These are phyloP conservation scores for Ectropis crepuscularia DNA, from an alignment of 2,888 invertebrate species.

Conservation along the genomic window DNA sequence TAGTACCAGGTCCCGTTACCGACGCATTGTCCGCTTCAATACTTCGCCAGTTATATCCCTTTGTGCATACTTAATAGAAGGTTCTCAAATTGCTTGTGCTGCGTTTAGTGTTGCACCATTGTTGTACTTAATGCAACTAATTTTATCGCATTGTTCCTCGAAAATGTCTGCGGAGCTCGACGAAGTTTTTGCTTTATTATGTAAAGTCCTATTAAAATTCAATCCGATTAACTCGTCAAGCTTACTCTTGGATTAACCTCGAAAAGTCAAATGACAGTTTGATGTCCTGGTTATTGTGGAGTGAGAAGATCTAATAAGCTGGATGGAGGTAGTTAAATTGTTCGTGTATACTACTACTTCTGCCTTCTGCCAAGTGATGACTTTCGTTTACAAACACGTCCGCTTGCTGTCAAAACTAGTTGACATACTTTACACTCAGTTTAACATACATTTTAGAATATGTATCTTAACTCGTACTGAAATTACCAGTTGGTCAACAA, in stretches of 20 bases:
- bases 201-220: conserved; percentile 16
- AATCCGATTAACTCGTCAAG: conserved; percentile 25
- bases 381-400: conserved; percentile 31
- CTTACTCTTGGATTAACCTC: conserved; percentile 19
- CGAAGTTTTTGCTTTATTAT: conserved; percentile 10
- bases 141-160: conserved; percentile 20
- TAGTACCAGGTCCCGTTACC: conserved; percentile 79
- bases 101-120: conserved; percentile 58
- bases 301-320: conserved; percentile 32
- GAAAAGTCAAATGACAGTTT: conserved; percentile 25
- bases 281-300: conserved; percentile 33
- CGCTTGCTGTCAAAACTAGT: conserved; percentile 31
- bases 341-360: conserved; percentile 36
- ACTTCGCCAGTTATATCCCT: conserved; percentile 71
- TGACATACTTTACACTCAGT: conserved; percentile 30
- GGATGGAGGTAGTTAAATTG: conserved; percentile 36
- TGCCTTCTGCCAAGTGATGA: conserved; percentile 22
- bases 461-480: conserved; percentile 14
- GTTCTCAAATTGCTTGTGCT: conserved; percentile 70
- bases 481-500: conserved; percentile 46
- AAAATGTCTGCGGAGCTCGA: conserved; percentile 10
- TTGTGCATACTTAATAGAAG: conserved; percentile 72
- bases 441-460: conserved; percentile 6
- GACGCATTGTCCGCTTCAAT: conserved; percentile 75
- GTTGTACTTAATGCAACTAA: conserved; percentile 25